Conservation (phyloP, 2,113 vertebrate genomes). For the Anarhynchus alexandrinus region DNA sequence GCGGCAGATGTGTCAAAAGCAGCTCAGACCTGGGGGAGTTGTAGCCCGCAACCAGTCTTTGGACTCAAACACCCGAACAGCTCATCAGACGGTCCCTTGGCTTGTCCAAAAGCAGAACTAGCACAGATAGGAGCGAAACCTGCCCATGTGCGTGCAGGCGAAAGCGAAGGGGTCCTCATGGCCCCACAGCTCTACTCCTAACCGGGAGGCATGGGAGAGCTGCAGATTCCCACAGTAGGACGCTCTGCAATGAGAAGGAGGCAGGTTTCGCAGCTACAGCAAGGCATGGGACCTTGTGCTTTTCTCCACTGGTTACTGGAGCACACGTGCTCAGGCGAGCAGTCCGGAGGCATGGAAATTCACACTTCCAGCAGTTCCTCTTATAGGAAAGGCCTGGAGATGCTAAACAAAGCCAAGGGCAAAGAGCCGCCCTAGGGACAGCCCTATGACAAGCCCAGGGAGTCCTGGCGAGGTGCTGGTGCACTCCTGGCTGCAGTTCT, state of each 20-base stretch:
- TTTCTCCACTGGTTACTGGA: neutral
- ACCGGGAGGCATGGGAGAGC: neutral
- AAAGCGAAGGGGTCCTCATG: neutral
- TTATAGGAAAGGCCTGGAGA: neutral
- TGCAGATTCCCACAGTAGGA: neutral
- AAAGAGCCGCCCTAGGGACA: neutral
- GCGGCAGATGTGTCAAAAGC: slow-evolving; percentile 31
- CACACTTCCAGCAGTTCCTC: neutral
- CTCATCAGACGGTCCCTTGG: neutral
- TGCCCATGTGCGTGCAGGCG: neutral
- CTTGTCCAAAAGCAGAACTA: neutral
- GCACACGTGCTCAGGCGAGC: accelerated
- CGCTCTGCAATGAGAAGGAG: neutral
- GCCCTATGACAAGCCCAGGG: neutral
- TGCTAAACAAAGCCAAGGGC: neutral
- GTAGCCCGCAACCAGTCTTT: neutral
- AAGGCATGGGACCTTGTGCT: neutral
- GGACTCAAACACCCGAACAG: neutral
- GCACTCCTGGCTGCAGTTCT: neutral
- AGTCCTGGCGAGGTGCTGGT: accelerated
- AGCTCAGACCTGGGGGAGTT: neutral
- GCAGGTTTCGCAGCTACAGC: neutral
- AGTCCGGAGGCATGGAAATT: neutral
- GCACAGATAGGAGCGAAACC: neutral
- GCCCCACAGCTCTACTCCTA: neutral